Evolutionary conservation across 2,888 invertebrate genomes (phyloP).

Genomic region (Apantesis nais): DNA sequence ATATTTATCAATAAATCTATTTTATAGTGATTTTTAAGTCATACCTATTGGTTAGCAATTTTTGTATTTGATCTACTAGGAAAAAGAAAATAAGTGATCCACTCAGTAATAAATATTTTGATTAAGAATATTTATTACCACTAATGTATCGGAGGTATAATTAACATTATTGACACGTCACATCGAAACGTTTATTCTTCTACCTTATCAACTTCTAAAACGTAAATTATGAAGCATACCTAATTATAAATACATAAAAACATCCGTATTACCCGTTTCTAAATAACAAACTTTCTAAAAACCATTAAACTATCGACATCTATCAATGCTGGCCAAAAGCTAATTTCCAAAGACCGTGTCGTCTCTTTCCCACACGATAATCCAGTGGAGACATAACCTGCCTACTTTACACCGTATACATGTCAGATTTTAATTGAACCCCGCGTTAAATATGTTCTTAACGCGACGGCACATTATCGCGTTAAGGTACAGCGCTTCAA

Average conservation of each 20-base stretch:
- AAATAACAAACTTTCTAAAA: background rate
- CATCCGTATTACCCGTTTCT: background rate
- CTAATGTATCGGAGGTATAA: background rate
- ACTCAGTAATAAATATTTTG: background rate
- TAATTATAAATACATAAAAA: background rate
- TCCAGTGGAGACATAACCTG: slow-evolving; percentile 43
- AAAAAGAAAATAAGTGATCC: background rate
- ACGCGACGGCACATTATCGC: slow-evolving; percentile 48
- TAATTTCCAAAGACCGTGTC: slow-evolving; percentile 16
- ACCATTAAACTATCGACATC: slow-evolving; percentile 8
- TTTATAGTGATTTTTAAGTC: no score
- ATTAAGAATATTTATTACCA: no score
- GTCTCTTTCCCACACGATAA: slow-evolving; percentile 37
- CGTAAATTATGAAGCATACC: background rate
- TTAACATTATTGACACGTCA: background rate
- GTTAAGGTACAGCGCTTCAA: slow-evolving; percentile 28
- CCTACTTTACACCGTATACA: slow-evolving; percentile 62
- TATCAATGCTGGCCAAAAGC: slow-evolving; percentile 18
- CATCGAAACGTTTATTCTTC: background rate
- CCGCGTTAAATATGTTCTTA: slow-evolving; percentile 68
- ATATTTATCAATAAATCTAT: no score
- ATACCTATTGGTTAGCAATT: background rate
- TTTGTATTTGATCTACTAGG: background rate
- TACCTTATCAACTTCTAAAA: background rate
- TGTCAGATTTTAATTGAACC: slow-evolving; percentile 78